These are phyloP conservation scores for Pasiphila rectangulata DNA, from an alignment of 2,888 invertebrate species.

Conservation along the genomic window DNA sequence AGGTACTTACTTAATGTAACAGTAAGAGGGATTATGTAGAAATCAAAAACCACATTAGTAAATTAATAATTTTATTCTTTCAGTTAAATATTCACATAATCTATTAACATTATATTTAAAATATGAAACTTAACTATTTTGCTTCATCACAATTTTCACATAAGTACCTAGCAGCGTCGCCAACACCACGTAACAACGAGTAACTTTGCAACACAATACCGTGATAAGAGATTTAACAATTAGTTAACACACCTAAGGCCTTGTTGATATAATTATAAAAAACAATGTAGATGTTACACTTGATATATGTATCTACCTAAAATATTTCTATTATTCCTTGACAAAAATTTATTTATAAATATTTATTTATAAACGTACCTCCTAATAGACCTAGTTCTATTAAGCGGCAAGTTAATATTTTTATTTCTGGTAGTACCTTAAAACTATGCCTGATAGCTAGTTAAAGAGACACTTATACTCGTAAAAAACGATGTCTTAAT, in stretches of 20 bases:
- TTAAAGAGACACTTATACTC: too few species aligned
- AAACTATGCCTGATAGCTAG: too few species aligned
- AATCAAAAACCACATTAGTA: conserved; percentile 56
- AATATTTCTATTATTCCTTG: not conserved
- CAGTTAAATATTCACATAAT: conserved; percentile 76
- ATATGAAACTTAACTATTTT: conserved; percentile 76
- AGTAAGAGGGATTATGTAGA: too few species aligned
- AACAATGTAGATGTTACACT: conserved; percentile 3
- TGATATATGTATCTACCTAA: not conserved
- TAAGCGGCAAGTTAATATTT: too few species aligned
- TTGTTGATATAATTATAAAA: conserved; percentile 44
- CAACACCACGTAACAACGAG: conserved; percentile 45
- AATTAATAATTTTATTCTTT: conserved; percentile 79
- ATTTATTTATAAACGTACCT: too few species aligned
- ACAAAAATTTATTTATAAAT: too few species aligned
- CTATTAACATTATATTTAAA: conserved; percentile 68
- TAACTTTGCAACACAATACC: conserved; percentile 55
- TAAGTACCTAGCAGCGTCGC: conserved; percentile 42
- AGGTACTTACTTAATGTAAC: too few species aligned
- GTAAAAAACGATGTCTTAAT: too few species aligned
- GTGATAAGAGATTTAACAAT: conserved; percentile 55
- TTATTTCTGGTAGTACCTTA: too few species aligned
- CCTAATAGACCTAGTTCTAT: too few species aligned
- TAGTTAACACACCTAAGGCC: conserved; percentile 67
- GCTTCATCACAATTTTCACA: conserved; percentile 71